Evolutionary conservation across 2,888 invertebrate genomes (phyloP), one percentile per base, ranked within the genome.

Genomic region (Caenorhabditis sp.): DNA sequence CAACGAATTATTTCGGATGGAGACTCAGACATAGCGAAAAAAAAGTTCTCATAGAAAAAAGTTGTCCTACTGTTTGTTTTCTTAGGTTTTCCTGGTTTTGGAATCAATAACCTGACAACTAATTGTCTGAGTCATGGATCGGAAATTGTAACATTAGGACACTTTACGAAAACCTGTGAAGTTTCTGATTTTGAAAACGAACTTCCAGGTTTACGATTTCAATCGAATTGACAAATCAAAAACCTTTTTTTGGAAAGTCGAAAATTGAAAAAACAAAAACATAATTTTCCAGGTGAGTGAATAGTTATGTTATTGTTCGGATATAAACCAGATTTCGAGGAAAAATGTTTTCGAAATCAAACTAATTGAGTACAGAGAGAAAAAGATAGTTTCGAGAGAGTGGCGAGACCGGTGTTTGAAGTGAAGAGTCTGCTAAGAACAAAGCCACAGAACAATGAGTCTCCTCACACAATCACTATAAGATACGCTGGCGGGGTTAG

Each of bases 401-500:
- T 24, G 14, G 28, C 28, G 19, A 26, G 16, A 58, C 44, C 26
- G 44, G 70, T 63, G 69, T 85, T 87, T 73, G 61, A 82, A 70
- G 58, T 69, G 66, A 70, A 22, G 54, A 38, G 66, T 70, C 68
- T 76, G 61, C 76, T 76, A 38, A 69, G 68, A 69, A 76, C 76
- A 77, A 63, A 77, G 70, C 28, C 69, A 31, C 77, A 69, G 69
- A 63, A 77, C 77, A 69, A 69, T 69, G 77, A 68, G 51, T 63
- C 77, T 75, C 38, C 68, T 61, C 68, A 38, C 75, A 66, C 68
- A 76, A 76, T 76, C 77, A 77, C 77, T 77, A 77, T 77, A 68
- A 51, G 77, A 79, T 79, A 79, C 79, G 79, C 63, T 47, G 61
- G 26, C 12, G 58, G 56, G n/a, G 63, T 28, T 22, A 64, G 41